Evolutionary conservation across 2,797 vertebrate genomes (phyloP), one percentile per base, ranked within the genome.

Genomic region (Pangasius macronema): DNA sequence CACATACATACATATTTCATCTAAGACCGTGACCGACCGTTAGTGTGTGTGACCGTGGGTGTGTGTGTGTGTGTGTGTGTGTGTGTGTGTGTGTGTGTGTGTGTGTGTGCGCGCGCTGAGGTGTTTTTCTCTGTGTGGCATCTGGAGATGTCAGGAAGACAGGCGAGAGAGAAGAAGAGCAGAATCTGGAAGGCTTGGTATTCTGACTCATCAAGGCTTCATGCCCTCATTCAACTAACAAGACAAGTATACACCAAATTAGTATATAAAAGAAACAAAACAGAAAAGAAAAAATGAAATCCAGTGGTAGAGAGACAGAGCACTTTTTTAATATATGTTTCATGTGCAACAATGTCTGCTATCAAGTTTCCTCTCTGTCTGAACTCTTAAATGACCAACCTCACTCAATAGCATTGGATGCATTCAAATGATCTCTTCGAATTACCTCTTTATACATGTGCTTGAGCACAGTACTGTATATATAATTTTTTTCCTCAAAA

Each of bases 1-100:
- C 76, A 84, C 72, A 86, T 39, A 39, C 75, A 87, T 84, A 24
- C 77, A 87, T 87, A 68, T 87, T 73, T 87, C 36, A 85, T 81
- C 86, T 85, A 49, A 85, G 30, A 70, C 72, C 13, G 63, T 81
- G 72, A 72, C 24, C 59, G 65, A 65, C 57, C 36, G 57, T 80
- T 75, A 33, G 86, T 75, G 86, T 88, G 2, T 77, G 49, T 77
- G n/a, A 18, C 5, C 1, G 79, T 57, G 73, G 67, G 84, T 59
- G 22, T 49, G 61, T 85, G 67, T 63, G 8, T 33, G 36, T 76
- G 53, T 51, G 87, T 72, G 83, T 53, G n/a, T 30, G 33, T n/a
- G 87, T 61, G 8, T 33, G 36, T 76, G 53, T 51, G 87, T 72
- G 83, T 53, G n/a, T 30, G 33, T n/a, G 87, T 61, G 83, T 51